Conservation (phyloP, 2,797 vertebrate genomes). For the Saxicola maurus region DNA sequence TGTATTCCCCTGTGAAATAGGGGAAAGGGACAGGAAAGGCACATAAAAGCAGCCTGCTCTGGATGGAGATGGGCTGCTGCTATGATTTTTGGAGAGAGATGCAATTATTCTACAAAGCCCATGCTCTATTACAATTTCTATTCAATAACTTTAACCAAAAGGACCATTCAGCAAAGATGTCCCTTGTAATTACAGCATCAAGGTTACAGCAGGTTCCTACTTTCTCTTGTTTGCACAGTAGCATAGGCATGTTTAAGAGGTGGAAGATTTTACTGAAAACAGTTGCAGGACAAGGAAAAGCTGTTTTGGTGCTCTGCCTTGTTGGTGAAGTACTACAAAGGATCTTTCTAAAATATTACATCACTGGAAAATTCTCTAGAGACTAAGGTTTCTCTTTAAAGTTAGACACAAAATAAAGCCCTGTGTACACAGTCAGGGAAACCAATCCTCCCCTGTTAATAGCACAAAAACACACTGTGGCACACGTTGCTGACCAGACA, state of each 20-base stretch:
- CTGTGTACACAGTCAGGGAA: background rate
- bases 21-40: background rate
- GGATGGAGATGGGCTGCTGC: background rate
- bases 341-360: background rate
- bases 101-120: background rate
- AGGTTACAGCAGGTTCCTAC: background rate
- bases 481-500: background rate
- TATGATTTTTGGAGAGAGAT: background rate
- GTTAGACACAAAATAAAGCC: background rate
- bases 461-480: background rate
- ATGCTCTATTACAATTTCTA: background rate
- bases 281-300: background rate
- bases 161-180: background rate
- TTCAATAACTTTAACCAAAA: background rate
- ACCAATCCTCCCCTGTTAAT: background rate
- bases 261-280: background rate
- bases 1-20: background rate
- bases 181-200: background rate
- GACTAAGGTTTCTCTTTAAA: background rate
- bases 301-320: background rate
- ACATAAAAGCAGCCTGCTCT: background rate
- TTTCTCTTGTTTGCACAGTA: background rate
- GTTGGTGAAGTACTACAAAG: background rate
- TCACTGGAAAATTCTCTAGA: background rate
- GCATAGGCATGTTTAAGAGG: accelerated